These are phyloP conservation scores for Homarus americanus DNA, from an alignment of 1,140 invertebrate genomes.

Conservation along the genomic window DNA sequence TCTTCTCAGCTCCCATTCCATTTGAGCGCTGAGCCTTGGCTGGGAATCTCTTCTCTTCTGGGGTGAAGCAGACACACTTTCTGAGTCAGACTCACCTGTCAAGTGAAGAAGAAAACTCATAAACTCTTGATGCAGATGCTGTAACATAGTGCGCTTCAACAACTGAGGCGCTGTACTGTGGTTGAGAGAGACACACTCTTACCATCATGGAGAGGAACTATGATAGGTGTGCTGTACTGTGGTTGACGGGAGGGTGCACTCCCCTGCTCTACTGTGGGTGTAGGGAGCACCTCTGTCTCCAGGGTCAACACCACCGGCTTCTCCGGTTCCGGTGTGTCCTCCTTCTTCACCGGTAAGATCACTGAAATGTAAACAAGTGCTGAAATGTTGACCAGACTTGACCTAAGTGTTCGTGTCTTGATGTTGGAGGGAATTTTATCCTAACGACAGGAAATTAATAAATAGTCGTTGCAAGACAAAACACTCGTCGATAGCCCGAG, in stretches of 20 bases:
- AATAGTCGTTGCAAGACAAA: too few species aligned
- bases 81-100: constrained; percentile 31
- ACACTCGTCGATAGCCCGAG: too few species aligned
- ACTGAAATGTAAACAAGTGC: not conserved
- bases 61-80: constrained; percentile 26
- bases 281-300: not conserved
- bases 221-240: not conserved
- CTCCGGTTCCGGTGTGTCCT: too few species aligned
- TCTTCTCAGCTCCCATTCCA: constrained; percentile 30
- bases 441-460: too few species aligned
- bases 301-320: not conserved
- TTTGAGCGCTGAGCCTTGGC: constrained; percentile 21
- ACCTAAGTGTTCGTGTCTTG: too few species aligned
- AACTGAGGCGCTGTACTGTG: not conserved
- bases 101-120: not conserved
- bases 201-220: not conserved
- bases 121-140: not conserved
- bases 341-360: not conserved
- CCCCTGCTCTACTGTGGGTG: not conserved
- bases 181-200: not conserved
- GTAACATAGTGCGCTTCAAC: not conserved
- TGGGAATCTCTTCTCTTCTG: constrained; percentile 6
- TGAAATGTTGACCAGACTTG: too few species aligned
- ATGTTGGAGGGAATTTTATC: too few species aligned
- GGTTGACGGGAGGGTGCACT: not conserved